phyloP scores from a whole-genome alignment of 2,888 invertebrate genomes.

The Chrysotoxum bicinctum region DNA sequence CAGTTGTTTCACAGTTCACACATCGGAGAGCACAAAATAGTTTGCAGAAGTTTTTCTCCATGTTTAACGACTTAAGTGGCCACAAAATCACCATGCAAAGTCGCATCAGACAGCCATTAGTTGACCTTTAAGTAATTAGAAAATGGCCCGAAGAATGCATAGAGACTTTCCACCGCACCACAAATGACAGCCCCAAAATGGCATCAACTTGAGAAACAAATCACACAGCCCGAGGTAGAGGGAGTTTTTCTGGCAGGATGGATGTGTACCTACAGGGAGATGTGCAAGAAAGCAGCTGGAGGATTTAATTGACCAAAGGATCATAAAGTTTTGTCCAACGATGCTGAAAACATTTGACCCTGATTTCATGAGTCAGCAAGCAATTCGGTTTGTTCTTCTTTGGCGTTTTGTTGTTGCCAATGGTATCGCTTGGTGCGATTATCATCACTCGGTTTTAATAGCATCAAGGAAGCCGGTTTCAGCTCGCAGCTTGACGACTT shows the following conservation, averaged over 20 bases:
- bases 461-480: slow-evolving; percentile 60
- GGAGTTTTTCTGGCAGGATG: background rate
- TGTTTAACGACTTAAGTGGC: slow-evolving; percentile 73
- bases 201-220: slow-evolving; percentile 66
- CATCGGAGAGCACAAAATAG: slow-evolving; percentile 18
- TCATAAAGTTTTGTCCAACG: slow-evolving; percentile 80
- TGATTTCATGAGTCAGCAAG: slow-evolving; percentile 79
- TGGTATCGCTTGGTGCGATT: slow-evolving; percentile 68
- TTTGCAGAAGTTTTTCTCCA: slow-evolving; percentile 52
- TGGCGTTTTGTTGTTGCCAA: slow-evolving; percentile 40
- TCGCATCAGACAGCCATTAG: slow-evolving; percentile 69
- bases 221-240: slow-evolving; percentile 41
- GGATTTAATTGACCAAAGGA: slow-evolving; percentile 81
- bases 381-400: slow-evolving; percentile 58
- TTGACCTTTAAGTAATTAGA: slow-evolving; percentile 73
- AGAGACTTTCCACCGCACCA: slow-evolving; percentile 18
- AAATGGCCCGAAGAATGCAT: slow-evolving; percentile 44
- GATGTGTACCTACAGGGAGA: slow-evolving; percentile 28
- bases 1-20: slow-evolving; percentile 17
- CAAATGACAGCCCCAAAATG: slow-evolving; percentile 54
- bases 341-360: slow-evolving; percentile 80
- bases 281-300: slow-evolving; percentile 73
- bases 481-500: slow-evolving; percentile 59
- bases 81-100: slow-evolving; percentile 72
- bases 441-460: slow-evolving; percentile 75